These are phyloP conservation scores for Atta colombica DNA, from an alignment of 1,140 invertebrate genomes.

Conservation along the genomic window DNA sequence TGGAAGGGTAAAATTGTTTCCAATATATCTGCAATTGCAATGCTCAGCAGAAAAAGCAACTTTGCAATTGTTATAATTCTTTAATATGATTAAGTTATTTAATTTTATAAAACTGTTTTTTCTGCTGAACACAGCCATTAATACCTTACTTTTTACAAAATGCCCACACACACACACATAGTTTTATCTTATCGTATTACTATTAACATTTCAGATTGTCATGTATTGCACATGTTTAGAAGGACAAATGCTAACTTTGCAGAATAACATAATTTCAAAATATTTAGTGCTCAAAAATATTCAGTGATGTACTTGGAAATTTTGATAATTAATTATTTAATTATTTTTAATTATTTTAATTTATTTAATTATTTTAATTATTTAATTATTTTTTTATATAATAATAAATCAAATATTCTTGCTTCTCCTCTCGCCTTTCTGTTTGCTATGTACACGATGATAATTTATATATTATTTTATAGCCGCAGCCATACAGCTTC, in stretches of 20 bases:
- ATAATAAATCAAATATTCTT: neutral
- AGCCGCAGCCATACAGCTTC: constrained; percentile 93
- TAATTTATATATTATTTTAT: constrained; percentile 48
- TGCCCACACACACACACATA: neutral
- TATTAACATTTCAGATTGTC: neutral
- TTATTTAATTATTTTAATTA: neutral
- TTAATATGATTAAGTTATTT: too few species aligned
- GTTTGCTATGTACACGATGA: neutral
- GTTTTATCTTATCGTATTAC: neutral
- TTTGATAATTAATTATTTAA: neutral
- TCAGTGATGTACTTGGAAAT: neutral
- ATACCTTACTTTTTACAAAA: neutral
- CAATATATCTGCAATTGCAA: neutral
- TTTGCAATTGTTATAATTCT: too few species aligned
- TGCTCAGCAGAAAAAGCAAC: too few species aligned
- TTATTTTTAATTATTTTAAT: neutral
- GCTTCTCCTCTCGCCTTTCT: neutral
- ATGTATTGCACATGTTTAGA: neutral
- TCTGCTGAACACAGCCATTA: too few species aligned
- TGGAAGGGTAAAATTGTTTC: constrained; percentile 75
- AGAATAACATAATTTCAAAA: neutral
- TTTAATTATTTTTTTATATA: neutral
- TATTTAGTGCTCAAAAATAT: neutral
- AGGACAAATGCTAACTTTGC: neutral
- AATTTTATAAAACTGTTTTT: neutral